Percentiles rank a stretch among this genome's conserved stretches.
Conservation (phyloP, 2,113 vertebrate species). For the Isichthys henryi region DNA sequence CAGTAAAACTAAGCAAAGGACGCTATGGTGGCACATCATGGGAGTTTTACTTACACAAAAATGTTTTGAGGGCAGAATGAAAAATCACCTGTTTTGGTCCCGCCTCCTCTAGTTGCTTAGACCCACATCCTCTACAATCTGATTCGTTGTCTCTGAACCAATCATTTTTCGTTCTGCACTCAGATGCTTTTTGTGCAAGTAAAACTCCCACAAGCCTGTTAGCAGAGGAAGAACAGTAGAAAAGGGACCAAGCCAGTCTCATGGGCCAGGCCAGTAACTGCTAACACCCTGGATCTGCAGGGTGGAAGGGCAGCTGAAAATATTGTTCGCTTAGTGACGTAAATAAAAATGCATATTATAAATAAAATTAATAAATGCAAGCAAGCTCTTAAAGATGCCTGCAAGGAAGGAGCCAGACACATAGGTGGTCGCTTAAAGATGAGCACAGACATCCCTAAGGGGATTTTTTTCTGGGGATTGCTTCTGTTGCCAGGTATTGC, state of each 20-base stretch:
- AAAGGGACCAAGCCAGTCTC: not conserved
- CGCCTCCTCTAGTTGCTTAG: too few species aligned
- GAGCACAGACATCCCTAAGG: not conserved
- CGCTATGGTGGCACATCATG: not conserved
- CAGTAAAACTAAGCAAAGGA: not conserved
- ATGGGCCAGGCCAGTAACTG: not conserved
- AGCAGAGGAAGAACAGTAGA: not conserved
- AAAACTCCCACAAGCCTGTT: too few species aligned
- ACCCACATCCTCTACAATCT: too few species aligned
- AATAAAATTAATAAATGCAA: not conserved
- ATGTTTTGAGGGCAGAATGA: not conserved
- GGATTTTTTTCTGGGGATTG: not conserved
- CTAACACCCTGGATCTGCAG: not conserved
- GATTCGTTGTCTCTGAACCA: too few species aligned
- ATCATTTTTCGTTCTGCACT: too few species aligned
- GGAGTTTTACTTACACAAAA: not conserved
- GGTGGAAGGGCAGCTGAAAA: not conserved
- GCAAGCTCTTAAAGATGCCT: not conserved
- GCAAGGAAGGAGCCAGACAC: not conserved
- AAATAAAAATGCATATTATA: not conserved
- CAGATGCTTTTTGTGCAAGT: too few species aligned
- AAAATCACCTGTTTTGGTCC: too few species aligned
- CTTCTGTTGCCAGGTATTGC: not conserved
- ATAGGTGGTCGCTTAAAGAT: not conserved
- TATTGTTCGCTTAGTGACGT: not conserved